A percentile compares a stretch with the other conserved stretches of the same genome.
phyloP scores from a whole-genome alignment of 1,140 invertebrate species.

The Caenorhabditis elegans region WBcel235 BX284605.5:4559501-4560000 shows the following conservation, averaged over 20 bases:
- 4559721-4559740: neutral
- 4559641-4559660: neutral
- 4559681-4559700: conserved; percentile 13
- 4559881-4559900: no score
- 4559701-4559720: neutral
- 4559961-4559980: no score
- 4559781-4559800: no score
- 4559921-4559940: no score
- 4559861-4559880: neutral
- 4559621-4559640: neutral
- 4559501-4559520: no score
- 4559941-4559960: no score
- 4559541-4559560: neutral
- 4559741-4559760: neutral
- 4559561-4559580: conserved; percentile 12
- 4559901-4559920: no score
- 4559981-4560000: no score
- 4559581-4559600: neutral
- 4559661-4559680: no score
- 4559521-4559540: neutral
- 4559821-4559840: no score
- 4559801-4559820: neutral
- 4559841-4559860: conserved; percentile 1
- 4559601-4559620: neutral
- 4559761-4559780: neutral